phyloP scores from a whole-genome alignment of 2,888 invertebrate species.

The Isotomurus palustris region DNA sequence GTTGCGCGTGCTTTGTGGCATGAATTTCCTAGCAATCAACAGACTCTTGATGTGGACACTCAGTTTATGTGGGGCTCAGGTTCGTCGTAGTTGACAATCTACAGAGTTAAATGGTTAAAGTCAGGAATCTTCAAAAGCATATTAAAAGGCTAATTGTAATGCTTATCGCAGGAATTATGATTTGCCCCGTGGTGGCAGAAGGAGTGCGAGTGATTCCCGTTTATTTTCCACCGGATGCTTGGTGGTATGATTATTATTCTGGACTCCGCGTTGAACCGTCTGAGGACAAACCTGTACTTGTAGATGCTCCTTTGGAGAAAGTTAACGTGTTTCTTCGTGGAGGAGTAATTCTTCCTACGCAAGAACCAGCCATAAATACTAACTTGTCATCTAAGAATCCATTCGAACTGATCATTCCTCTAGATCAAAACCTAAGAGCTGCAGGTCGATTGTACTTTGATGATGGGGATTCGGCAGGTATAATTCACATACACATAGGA shows the following conservation, averaged over 20 bases:
- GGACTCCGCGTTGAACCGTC: slow-evolving; percentile 32
- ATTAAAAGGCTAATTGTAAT: not conserved
- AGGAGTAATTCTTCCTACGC: slow-evolving; percentile 45
- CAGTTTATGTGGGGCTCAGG: slow-evolving; percentile 51
- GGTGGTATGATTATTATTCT: slow-evolving; percentile 48
- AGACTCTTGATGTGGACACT: slow-evolving; percentile 41
- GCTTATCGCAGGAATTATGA: slow-evolving; percentile 52
- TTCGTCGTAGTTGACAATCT: too few relatives aligned
- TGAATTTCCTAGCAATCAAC: slow-evolving; percentile 46
- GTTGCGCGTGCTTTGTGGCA: slow-evolving; percentile 33
- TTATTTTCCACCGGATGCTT: slow-evolving; percentile 47
- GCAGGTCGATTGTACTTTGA: slow-evolving; percentile 46
- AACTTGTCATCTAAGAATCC: slow-evolving; percentile 52
- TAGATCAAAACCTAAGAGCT: slow-evolving; percentile 37
- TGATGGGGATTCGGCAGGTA: too few relatives aligned
- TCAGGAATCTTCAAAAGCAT: too few relatives aligned
- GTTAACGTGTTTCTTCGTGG: slow-evolving; percentile 46
- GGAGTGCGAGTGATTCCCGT: slow-evolving; percentile 45
- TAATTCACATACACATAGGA: too few relatives aligned
- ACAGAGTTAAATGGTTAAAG: too few relatives aligned
- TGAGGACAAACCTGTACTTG: not conserved
- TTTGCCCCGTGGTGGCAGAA: slow-evolving; percentile 65
- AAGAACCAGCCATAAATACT: slow-evolving; percentile 41
- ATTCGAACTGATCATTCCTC: slow-evolving; percentile 57
- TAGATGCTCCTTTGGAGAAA: slow-evolving; percentile 31